Evolutionary conservation across 2,888 invertebrate species (phyloP).

Genomic region (Agrotis ipsilon): DNA sequence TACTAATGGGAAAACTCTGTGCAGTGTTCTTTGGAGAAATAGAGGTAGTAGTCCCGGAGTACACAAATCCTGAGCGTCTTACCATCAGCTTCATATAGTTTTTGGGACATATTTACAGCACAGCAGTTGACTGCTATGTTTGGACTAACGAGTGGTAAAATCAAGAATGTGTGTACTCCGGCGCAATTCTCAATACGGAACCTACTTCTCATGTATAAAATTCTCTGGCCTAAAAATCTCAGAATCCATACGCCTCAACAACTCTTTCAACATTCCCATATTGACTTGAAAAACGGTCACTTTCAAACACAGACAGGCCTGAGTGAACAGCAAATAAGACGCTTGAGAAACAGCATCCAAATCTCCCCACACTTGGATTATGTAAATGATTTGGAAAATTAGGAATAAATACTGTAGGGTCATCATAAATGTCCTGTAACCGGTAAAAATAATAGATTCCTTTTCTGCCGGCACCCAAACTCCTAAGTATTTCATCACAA

Average conservation of each 20-base stretch:
- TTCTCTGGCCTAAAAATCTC: conserved; percentile 77
- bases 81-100: neutral
- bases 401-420: conserved; percentile 81
- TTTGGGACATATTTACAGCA: neutral
- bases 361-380: conserved; percentile 84
- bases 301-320: conserved; percentile 86
- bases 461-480: conserved; percentile 80
- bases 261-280: conserved; percentile 70
- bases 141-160: too few species aligned
- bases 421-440: conserved; percentile 78
- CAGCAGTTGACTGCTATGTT: neutral
- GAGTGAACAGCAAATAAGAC: conserved; percentile 83
- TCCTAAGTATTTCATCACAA: conserved; percentile 83
- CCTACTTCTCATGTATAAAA: conserved; percentile 77
- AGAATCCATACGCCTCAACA: conserved; percentile 79
- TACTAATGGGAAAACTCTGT: conserved; percentile 65
- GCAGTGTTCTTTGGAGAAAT: neutral
- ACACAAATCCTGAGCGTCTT: conserved; percentile 18
- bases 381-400: conserved; percentile 82
- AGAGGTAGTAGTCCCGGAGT: conserved; percentile 13
- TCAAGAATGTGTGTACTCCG: conserved; percentile 22
- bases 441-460: conserved; percentile 69
- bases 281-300: conserved; percentile 82
- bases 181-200: neutral
- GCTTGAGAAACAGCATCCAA: conserved; percentile 84